Conservation (phyloP, 2,113 vertebrate species). For the Campylomormyrus tamandua region DNA sequence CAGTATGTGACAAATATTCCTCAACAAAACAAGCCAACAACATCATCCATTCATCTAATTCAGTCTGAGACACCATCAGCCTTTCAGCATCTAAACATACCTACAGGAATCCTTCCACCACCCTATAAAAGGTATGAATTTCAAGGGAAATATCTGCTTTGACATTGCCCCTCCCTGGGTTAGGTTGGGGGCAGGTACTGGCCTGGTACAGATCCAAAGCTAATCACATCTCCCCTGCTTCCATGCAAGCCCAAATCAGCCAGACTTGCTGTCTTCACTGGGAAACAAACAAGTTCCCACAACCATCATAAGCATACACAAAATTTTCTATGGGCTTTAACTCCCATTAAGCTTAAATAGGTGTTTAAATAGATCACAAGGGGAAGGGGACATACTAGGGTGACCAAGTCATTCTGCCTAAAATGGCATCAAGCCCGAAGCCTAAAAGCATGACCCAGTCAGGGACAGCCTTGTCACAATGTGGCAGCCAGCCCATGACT, state of each 20-base stretch:
- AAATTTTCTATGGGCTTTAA: background rate
- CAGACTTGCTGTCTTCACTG: background rate
- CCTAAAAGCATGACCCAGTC: slow-evolving; percentile 26
- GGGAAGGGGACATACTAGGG: background rate
- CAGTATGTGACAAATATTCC: background rate
- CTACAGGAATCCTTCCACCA: background rate
- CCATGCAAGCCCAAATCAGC: background rate
- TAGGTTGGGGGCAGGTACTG: background rate
- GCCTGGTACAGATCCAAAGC: background rate
- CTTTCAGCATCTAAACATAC: background rate
- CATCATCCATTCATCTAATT: background rate
- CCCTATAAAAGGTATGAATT: background rate
- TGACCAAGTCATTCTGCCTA: slow-evolving; percentile 16
- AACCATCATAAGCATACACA: background rate
- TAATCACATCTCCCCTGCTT: background rate
- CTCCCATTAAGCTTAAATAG: background rate
- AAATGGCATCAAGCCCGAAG: slow-evolving; percentile 23
- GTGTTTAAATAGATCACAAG: background rate
- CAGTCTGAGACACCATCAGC: background rate
- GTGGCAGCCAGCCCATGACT: slow-evolving; percentile 45
- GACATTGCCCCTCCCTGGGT: background rate
- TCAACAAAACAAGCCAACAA: background rate
- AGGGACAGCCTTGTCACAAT: slow-evolving; percentile 42
- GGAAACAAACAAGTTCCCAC: background rate
- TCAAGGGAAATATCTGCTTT: background rate